A percentile compares a stretch with the other conserved stretches of the same genome.
phyloP scores from a whole-genome alignment of 2,888 invertebrate species.

The Tenthredo amoena region DNA sequence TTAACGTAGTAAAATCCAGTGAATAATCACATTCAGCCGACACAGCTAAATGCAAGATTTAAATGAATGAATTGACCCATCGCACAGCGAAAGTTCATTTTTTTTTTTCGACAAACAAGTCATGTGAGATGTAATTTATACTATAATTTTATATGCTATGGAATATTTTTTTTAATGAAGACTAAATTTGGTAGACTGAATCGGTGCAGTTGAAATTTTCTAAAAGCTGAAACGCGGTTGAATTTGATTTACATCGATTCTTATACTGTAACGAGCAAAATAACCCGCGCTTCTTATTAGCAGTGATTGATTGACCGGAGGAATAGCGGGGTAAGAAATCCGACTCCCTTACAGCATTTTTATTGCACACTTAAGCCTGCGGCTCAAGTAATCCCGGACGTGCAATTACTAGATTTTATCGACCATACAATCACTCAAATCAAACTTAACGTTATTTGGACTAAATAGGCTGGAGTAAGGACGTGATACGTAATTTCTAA shows the following conservation, averaged over 20 bases:
- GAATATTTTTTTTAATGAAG: neutral
- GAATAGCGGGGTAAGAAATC: conserved; percentile 35
- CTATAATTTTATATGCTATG: neutral
- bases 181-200: neutral
- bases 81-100: neutral
- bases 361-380: conserved; percentile 25
- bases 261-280: neutral
- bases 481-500: neutral
- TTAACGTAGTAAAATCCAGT: conserved; percentile 15
- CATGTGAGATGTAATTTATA: neutral
- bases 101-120: neutral
- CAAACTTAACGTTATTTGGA: conserved; percentile 12
- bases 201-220: neutral
- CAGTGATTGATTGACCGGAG: conserved; percentile 43
- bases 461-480: neutral
- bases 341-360: conserved; percentile 33
- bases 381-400: conserved; percentile 47
- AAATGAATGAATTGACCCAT: neutral
- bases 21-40: conserved; percentile 1
- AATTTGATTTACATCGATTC: conserved; percentile 7
- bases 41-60: neutral
- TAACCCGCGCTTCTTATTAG: conserved; percentile 28
- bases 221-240: neutral
- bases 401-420: conserved; percentile 40
- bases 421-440: conserved; percentile 41